A percentile compares a stretch with the other conserved stretches of the same genome.
phyloP scores from a whole-genome alignment of 2,797 vertebrate species.

The Stomatorhinus walkeri region DNA sequence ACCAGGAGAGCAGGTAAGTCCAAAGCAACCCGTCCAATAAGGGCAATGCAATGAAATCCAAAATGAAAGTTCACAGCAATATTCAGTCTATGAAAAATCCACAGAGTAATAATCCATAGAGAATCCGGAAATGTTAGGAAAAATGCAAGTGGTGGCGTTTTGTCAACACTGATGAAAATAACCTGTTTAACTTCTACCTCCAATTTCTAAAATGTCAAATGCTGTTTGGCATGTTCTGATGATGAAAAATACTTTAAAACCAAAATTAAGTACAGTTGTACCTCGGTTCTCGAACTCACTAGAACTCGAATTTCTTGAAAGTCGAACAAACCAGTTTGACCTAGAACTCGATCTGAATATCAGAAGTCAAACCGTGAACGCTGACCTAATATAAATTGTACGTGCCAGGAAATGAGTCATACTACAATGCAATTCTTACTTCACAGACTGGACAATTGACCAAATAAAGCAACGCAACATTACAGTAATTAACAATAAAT shows the following conservation, averaged over 20 bases:
- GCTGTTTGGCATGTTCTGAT: background rate
- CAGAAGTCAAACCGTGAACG: no score
- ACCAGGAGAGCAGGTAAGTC: background rate
- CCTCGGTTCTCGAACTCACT: no score
- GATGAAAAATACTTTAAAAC: background rate
- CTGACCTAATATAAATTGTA: no score
- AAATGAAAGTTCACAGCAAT: background rate
- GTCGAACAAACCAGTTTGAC: no score
- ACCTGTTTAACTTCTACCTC: background rate
- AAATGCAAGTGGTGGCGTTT: background rate
- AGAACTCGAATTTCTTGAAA: no score
- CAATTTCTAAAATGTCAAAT: background rate
- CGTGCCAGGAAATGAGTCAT: no score
- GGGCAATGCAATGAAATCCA: background rate
- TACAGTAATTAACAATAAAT: no score
- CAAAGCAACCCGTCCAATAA: background rate
- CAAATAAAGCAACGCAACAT: no score
- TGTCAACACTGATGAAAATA: background rate
- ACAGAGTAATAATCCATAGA: background rate
- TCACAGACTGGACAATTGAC: no score
- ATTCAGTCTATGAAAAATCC: background rate
- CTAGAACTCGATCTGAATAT: no score
- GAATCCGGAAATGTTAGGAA: background rate
- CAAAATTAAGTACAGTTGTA: background rate
- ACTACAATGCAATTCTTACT: no score